These are phyloP conservation scores for Rhea pennata DNA, from an alignment of 2,113 vertebrate species.

Conservation along the genomic window DNA sequence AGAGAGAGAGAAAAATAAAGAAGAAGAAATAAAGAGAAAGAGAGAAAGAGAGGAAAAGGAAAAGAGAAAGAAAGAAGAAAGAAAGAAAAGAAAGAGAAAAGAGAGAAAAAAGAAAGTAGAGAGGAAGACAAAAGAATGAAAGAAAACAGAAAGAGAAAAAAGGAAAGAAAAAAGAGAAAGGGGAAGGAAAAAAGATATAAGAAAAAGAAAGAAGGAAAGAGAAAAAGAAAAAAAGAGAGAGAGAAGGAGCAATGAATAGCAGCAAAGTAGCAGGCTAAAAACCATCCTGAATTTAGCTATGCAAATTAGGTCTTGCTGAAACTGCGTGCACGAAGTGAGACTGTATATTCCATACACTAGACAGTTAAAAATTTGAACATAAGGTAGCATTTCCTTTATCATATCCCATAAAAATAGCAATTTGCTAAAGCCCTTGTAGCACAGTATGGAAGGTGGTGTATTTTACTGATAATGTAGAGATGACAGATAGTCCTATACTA, in stretches of 20 bases:
- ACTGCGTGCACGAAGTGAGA: not conserved
- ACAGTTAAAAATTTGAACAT: conserved; percentile 93
- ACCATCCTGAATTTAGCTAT: not conserved
- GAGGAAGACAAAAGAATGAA: not conserved
- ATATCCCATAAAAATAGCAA: conserved; percentile 97
- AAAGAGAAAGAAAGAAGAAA: too few relatives aligned
- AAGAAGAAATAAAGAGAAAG: too few relatives aligned
- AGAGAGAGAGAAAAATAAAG: too few relatives aligned
- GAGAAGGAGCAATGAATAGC: not conserved
- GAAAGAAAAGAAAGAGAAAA: not conserved
- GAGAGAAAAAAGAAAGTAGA: too few relatives aligned
- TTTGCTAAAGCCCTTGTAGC: conserved; percentile 94
- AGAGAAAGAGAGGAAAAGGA: fast-evolving
- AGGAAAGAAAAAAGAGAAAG: not conserved
- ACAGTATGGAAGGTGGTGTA: conserved; percentile 93
- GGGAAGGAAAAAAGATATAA: not conserved
- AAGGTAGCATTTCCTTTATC: conserved; percentile 96
- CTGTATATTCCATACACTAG: conserved; percentile 76
- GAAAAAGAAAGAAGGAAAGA: too few relatives aligned
- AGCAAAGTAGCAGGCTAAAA: not conserved
- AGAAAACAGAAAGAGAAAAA: not conserved
- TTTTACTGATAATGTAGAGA: conserved; percentile 93
- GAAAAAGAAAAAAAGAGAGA: not conserved
- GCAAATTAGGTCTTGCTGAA: conserved; percentile 39
- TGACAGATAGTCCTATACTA: conserved; percentile 93